phyloP scores from a whole-genome alignment of 1,140 invertebrate genomes.

The Whitmania pigra region DNA sequence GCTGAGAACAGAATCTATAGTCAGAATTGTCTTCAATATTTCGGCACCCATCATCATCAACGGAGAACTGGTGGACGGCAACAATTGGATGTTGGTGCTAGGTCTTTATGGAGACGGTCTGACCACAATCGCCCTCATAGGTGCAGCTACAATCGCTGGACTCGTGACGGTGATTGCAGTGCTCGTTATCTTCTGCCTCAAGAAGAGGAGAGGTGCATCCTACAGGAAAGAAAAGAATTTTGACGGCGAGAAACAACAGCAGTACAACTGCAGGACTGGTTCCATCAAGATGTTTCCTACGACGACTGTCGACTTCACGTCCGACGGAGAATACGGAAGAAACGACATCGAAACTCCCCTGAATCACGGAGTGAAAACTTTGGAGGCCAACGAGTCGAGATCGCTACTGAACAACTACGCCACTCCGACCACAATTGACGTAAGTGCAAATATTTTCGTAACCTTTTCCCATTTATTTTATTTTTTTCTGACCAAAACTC shows the following conservation, averaged over 20 bases:
- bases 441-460: no score
- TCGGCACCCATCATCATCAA: slow-evolving; percentile 7
- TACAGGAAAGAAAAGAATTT: not conserved
- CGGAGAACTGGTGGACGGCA: not conserved
- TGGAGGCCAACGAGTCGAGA: not conserved
- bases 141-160: not conserved
- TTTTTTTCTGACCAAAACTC: no score
- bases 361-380: not conserved
- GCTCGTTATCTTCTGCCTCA: not conserved
- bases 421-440: no score
- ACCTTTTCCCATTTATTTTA: no score
- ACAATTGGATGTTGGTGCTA: not conserved
- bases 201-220: not conserved
- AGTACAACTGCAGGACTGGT: slow-evolving; percentile 11
- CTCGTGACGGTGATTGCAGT: not conserved
- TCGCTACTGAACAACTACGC: no score
- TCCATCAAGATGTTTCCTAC: not conserved
- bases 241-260: not conserved
- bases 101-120: not conserved
- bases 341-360: slow-evolving; percentile 1
- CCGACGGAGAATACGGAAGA: not conserved
- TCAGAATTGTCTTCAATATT: not conserved
- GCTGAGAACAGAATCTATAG: not conserved
- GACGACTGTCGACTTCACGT: not conserved
- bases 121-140: not conserved